Evolutionary conservation across 92 coral and sea anemone species (phyloP).

Genomic region (Porites lobata): DNA sequence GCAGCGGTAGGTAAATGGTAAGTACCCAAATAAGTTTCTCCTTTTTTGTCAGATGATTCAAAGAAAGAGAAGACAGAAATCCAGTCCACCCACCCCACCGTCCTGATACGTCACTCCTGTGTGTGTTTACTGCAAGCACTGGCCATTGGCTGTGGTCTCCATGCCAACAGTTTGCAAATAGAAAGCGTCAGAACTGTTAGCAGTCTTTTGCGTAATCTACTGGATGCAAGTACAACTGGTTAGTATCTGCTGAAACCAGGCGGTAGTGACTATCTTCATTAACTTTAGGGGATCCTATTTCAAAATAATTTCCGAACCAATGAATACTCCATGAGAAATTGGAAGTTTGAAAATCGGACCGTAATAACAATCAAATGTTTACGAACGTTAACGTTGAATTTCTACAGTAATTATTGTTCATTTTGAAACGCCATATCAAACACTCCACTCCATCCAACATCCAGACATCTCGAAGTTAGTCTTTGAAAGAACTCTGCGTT

Average conservation of each 20-base stretch:
- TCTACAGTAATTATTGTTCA: no score
- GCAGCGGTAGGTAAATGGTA: background rate
- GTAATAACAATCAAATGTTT: no score
- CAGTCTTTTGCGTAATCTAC: slow-evolving; percentile 82
- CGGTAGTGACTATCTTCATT: no score
- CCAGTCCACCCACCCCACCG: slow-evolving; percentile 93
- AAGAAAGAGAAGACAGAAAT: slow-evolving; percentile 91
- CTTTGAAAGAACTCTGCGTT: no score
- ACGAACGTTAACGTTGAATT: no score
- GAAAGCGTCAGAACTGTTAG: slow-evolving; percentile 89
- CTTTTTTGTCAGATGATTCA: slow-evolving; percentile 76
- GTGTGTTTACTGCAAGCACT: slow-evolving; percentile 90
- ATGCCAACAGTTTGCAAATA: slow-evolving; percentile 85
- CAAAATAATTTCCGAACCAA: no score
- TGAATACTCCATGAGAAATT: no score
- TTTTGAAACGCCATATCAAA: no score
- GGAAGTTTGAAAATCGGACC: no score
- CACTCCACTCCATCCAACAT: no score
- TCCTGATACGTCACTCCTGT: slow-evolving; percentile 93
- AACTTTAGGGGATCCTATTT: no score
- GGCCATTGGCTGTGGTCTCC: slow-evolving; percentile 89
- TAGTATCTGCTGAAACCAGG: background rate
- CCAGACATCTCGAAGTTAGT: no score
- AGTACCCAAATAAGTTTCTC: background rate
- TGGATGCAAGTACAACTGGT: slow-evolving; percentile 89